Percentiles rank a stretch among this genome's conserved stretches.
These are phyloP conservation scores for Acropora tenuis DNA, from an alignment of 64 coral and sea anemone genomes.

Conservation along the genomic window DNA sequence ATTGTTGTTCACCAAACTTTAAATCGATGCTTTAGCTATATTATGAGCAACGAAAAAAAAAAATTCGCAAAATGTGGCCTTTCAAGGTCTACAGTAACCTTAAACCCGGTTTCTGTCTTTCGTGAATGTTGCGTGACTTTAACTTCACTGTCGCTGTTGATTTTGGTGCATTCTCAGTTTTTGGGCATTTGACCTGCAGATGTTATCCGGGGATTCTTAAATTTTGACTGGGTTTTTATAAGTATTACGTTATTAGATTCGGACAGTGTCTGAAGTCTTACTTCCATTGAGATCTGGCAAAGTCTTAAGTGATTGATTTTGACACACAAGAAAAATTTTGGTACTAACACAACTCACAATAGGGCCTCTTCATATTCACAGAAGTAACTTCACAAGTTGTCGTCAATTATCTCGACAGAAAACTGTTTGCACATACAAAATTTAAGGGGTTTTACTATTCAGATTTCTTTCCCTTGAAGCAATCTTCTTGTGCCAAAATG, in stretches of 20 bases:
- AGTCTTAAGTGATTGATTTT: not conserved
- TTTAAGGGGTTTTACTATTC: not conserved
- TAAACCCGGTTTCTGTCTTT: not conserved
- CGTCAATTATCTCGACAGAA: not conserved
- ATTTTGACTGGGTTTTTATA: too few relatives aligned
- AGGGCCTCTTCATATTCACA: not conserved
- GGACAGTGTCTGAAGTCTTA: too few relatives aligned
- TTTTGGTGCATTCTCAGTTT: too few relatives aligned
- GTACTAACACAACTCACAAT: too few relatives aligned
- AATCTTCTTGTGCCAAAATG: not conserved
- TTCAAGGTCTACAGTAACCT: not conserved
- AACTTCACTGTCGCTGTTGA: too few relatives aligned
- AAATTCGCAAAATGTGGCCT: not conserved
- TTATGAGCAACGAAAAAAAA: not conserved
- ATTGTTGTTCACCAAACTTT: too few relatives aligned
- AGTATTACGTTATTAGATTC: too few relatives aligned
- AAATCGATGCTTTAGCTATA: not conserved
- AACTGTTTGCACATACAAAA: not conserved
- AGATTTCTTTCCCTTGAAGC: not conserved
- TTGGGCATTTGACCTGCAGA: too few relatives aligned
- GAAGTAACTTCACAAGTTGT: not conserved
- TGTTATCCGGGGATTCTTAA: too few relatives aligned
- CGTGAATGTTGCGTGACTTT: not conserved
- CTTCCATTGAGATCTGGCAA: too few relatives aligned
- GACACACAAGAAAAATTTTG: not conserved